Evolutionary conservation across 2,888 invertebrate genomes (phyloP), one percentile per base, ranked within the genome.

Genomic region (Zootermopsis nevadensis): DNA sequence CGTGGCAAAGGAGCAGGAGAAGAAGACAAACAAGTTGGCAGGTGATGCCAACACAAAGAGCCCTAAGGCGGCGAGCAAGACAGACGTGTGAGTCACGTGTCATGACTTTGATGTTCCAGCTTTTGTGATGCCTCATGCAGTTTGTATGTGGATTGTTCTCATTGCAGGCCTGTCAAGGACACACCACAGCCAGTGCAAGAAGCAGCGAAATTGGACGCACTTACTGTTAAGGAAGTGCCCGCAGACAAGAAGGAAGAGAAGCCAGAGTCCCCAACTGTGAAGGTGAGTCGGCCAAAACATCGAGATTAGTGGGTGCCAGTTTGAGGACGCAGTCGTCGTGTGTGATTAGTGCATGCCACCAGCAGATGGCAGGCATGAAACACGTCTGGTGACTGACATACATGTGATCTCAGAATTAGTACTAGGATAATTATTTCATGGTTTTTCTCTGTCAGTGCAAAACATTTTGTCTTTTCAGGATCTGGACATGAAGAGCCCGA

Each of bases 1-100:
- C 7, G 77, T 55, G 81, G 48, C 55, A 27, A 81, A 76, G 42
- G 82, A 83, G 22, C 24, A 48, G 33, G 76, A 84, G 42, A 80
- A 83, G 79, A 84, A 84, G 67, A 42, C 77, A 31, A 74, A 15
- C 31, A 74, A 38, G 22, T n/a, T 35, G 19, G 8, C 10, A 8
- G n/a, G 38, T n/a, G 74, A 38, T 74, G 38, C 38, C 33, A 38
- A 22, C n/a, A n/a, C 38, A 38, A 74, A 38, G n/a, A 24, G 33
- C 22, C n/a, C 74, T 12, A 74, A 74, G 38, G 8, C 31, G n/a
- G n/a, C 35, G 12, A 74, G 33, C 6, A 74, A 38, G 24, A 60
- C 1, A 6, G n/a, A n/a, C 0, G 60, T n/a, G 60, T 60, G n/a
- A 60, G 60, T 60, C 22, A 6, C n/a, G 6, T 42, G 19, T 48